Conservation (phyloP, 2,797 vertebrate species). For the Somateria mollissima region DNA sequence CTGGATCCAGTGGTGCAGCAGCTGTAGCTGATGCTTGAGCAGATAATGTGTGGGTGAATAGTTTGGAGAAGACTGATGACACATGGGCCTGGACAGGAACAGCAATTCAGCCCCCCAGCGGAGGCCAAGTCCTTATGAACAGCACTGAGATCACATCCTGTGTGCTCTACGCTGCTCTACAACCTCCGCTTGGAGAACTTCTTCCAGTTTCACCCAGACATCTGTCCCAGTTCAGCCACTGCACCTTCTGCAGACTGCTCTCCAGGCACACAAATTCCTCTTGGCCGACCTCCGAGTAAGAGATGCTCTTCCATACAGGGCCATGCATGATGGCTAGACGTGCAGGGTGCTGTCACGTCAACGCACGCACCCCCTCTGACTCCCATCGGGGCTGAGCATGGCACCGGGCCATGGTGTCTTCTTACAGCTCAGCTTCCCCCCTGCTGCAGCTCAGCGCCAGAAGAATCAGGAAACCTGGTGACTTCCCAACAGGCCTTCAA, state of each 20-base stretch:
- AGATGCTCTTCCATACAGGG: not conserved
- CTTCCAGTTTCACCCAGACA: not conserved
- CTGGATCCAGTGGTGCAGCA: not conserved
- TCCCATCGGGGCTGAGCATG: accelerated
- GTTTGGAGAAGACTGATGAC: not conserved
- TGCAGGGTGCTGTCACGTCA: not conserved
- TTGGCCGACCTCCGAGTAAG: accelerated
- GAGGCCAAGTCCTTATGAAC: not conserved
- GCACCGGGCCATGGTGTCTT: accelerated
- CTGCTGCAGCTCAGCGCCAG: not conserved
- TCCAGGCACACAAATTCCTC: not conserved
- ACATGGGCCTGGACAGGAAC: not conserved
- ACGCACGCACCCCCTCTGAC: not conserved
- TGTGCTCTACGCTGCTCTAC: not conserved
- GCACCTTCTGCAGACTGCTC: not conserved
- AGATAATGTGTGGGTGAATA: not conserved
- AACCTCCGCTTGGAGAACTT: not conserved
- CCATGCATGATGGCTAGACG: not conserved
- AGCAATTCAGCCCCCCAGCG: not conserved
- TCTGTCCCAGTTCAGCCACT: not conserved
- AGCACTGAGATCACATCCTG: not conserved
- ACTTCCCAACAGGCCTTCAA: not conserved
- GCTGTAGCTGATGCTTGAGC: not conserved
- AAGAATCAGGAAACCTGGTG: not conserved
- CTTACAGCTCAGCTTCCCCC: not conserved